Base-by-base conservation (phyloP, 2,113 vertebrate species). In the Sylvia atricapilla region DNA sequence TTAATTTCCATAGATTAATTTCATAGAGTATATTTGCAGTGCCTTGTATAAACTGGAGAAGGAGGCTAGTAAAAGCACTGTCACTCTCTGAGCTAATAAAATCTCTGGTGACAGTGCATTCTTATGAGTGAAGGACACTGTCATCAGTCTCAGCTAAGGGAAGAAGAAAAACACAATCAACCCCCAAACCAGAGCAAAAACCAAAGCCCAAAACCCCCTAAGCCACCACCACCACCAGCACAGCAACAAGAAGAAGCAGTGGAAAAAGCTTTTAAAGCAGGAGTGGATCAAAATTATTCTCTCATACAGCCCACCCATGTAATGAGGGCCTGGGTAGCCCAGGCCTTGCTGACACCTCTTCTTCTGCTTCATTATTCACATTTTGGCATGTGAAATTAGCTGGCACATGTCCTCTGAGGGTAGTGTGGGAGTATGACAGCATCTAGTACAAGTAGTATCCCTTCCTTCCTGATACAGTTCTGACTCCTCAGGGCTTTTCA, bases 241-340 rank as follows among this genome's bases (percentile, higher is more conserved):
- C 17, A 64, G 13, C 15, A 55, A 5, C 3, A 43, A n/a, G 21
- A 35, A 72, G 47, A 63, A 25, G 4, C 13, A n/a, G 16, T 25
- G 25, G 24, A 68, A 89, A 82, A 87, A 60, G 9, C 35, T 73
- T 78, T 82, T 52, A 75, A n/a, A 15, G 7, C 23, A 27, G 5
- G 8, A 79, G 11, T 21, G 35, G 35, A 67, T 63, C 8, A 70
- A 56, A 84, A 50, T 0, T 0, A 17, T 89, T 69, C 9, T 67
- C 27, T 63, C 0, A 0, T 18, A 75, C 21, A 52, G 13, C 19
- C 19, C 14, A 27, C 10, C 3, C 0, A 0, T 37, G 13, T 66
- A 69, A 58, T 28, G 27, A 73, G 22, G 28, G 35, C 2, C 13
- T 35, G 12, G 7, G 22, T 84, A 79, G 9, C 23, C 12, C 39